Base-by-base conservation (phyloP, 2,888 invertebrate genomes). In the Athetis lepigone region DNA sequence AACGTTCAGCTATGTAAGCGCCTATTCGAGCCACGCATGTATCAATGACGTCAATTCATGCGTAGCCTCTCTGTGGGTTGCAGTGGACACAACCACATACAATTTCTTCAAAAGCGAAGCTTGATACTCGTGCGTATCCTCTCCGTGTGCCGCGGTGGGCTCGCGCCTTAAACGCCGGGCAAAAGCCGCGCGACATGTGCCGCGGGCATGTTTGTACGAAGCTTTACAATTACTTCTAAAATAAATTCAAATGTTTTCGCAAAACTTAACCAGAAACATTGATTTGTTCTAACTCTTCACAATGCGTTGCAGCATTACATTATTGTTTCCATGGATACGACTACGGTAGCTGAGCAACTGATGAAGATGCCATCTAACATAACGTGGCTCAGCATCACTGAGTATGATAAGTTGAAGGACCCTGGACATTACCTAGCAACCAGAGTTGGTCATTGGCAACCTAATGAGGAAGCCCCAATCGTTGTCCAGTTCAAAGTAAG, bases 371-470 rank as follows among this genome's bases (percentile, higher is more conserved):
- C 86, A 2, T 89, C 90, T 0, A 94, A 94, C 70, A 85, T 90
- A 9, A 94, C 93, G 0, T 95, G 94, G 94, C 77, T 94, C 9
- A 94, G 93, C 70, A 75, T 94, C 11, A 88, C 90, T 0, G 83
- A 92, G 25, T 90, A 88, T 70, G 90, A 91, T 8, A 83, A 84
- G 45, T 68, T 94, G n/a, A 85, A 85, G 37, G 85, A 86, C 29
- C 77, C 86, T 0, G 88, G 90, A 51, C 87, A 92, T 64, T 81
- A 83, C 42, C 74, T 95, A 18, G 87, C 87, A 0, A 81, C 88
- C 1, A 87, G 92, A 65, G 92, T 94, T 1, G 90, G 90, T 2
- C 87, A 86, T 57, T 94, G 94, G 94, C 80, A 73, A 5, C 80
- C 82, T 2, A 64, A 71, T 4, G 67, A 69, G 1, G 74, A 79